Conservation (phyloP, 30 jellyfish, hydroid and myxozoan genomes). For the Turritopsis rubra region DNA sequence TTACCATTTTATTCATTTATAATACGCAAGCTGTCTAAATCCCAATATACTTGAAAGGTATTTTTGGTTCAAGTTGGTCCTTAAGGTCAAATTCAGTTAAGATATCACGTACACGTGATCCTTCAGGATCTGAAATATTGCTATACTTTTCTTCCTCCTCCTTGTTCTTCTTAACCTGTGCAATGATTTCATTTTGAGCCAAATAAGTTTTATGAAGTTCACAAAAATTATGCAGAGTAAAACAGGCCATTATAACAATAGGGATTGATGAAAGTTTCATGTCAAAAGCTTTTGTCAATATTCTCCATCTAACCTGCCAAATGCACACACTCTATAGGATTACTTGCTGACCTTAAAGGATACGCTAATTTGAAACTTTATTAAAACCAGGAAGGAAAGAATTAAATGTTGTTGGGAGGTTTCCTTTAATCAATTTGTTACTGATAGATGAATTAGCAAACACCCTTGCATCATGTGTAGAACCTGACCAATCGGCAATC, state of each 20-base stretch:
- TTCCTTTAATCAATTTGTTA: slow-evolving; percentile 30
- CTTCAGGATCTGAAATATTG: background rate
- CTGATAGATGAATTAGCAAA: slow-evolving; percentile 47
- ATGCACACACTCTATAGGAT: slow-evolving; percentile 56
- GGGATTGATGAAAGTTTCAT: slow-evolving; percentile 31
- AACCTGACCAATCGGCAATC: slow-evolving; percentile 66
- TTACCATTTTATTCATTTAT: no score
- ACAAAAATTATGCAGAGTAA: slow-evolving; percentile 47
- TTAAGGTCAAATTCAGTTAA: background rate
- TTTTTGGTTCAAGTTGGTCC: background rate
- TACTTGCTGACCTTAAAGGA: slow-evolving; percentile 46
- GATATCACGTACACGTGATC: background rate
- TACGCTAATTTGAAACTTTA: slow-evolving; percentile 58
- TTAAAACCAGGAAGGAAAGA: slow-evolving; percentile 32
- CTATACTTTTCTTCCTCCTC: background rate
- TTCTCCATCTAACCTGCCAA: slow-evolving; percentile 48
- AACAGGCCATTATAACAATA: slow-evolving; percentile 27
- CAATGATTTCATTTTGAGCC: slow-evolving; percentile 12
- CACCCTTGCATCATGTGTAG: slow-evolving; percentile 55
- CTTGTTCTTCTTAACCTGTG: background rate
- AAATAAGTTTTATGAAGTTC: background rate
- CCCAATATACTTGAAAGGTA: no score
- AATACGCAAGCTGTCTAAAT: no score
- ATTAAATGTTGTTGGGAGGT: slow-evolving; percentile 38
- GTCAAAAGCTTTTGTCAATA: slow-evolving; percentile 22